phyloP scores from a whole-genome alignment of 2,888 invertebrate genomes.

The Dryobota labecula region DNA sequence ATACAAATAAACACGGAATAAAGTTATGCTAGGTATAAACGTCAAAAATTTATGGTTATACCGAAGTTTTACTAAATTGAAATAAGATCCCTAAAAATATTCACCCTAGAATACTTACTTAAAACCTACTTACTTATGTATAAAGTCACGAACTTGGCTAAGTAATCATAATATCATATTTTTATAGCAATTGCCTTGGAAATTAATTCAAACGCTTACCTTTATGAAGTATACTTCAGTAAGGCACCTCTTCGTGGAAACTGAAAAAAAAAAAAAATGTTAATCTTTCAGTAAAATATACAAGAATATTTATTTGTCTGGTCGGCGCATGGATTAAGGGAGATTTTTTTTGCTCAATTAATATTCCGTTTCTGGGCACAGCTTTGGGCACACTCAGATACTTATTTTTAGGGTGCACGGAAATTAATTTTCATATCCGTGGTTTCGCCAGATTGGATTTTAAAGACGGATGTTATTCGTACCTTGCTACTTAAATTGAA shows the following conservation, averaged over 20 bases:
- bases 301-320: constrained; percentile 50
- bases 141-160: not conserved
- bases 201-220: constrained; percentile 58
- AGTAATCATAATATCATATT: constrained; percentile 26
- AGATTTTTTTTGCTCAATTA: constrained; percentile 62
- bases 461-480: constrained; percentile 36
- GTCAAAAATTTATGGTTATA: too few species aligned
- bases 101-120: not conserved
- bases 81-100: constrained; percentile 10
- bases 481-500: constrained; percentile 43
- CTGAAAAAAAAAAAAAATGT: constrained; percentile 55
- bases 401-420: constrained; percentile 60
- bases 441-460: constrained; percentile 60
- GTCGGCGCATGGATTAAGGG: constrained; percentile 51
- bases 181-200: constrained; percentile 32
- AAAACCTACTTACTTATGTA: constrained; percentile 9
- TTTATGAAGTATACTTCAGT: constrained; percentile 58
- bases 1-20: too few species aligned
- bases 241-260: constrained; percentile 50
- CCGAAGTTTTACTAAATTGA: too few species aligned
- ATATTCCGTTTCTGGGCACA: constrained; percentile 54
- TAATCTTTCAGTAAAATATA: constrained; percentile 52
- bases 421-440: constrained; percentile 74
- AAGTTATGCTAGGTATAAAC: too few species aligned
- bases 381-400: constrained; percentile 53